Evolutionary conservation across 2,113 vertebrate genomes (phyloP), one percentile per base, ranked within the genome.

Genomic region (Trichechus manatus): DNA sequence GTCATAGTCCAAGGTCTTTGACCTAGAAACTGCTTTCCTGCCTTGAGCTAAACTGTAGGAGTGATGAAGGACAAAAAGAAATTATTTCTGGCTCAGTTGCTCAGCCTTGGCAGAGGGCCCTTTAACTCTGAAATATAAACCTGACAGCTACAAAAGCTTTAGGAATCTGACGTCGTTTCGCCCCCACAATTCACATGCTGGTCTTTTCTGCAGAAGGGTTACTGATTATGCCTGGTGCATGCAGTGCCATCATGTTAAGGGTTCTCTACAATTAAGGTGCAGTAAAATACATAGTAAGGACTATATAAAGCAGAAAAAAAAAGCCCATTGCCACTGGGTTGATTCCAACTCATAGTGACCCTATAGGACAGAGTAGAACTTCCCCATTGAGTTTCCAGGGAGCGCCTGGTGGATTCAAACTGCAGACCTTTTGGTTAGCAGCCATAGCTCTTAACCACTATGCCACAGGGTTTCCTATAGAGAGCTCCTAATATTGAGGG

Each of bases 101-200:
- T 77, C 72, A 19, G 42, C 63, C 36, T 78, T 93, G 84, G 84
- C 83, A 79, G 50, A 70, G 56, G 4, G 70, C 44, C 61, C 44
- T 85, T 78, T 94, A 92, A 42, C 53, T 86, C 47, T 92, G 64
- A 95, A 72, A 79, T 93, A 68, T 72, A 78, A 95, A 92, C 36
- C 44, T 68, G 77, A 78, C 53, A 29, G 85, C 64, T 78, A 39
- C 80, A 53, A 77, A 93, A 83, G 85, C 29, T 42, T 94, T 81
- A 36, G 77, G 84, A 68, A 66, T 63, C 90, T 68, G 64, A 74
- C 66, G 17, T 87, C 81, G 50, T 80, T 83, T 92, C 84, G 61
- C 81, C 20, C 14, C 50, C 84, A 19, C 22, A 78, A 25, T 61
- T 95, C 81, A 70, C 70, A 61, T 1, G 79, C 72, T 94, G 87